Evolutionary conservation across 2,797 vertebrate genomes (phyloP).

Genomic region (Macropus fuliginosus): DNA sequence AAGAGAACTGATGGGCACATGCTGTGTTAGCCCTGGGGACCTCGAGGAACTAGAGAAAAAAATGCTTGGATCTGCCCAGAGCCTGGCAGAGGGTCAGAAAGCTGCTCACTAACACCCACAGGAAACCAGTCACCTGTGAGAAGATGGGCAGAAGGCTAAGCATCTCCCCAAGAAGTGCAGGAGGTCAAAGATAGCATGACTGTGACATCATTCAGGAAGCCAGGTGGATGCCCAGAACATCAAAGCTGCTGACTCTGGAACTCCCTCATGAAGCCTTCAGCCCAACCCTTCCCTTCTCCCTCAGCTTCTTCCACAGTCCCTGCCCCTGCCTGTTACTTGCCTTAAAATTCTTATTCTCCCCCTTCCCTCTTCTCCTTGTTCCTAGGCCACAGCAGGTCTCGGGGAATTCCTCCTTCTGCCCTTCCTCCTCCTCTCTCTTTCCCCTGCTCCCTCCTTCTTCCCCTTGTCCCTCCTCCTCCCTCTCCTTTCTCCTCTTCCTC

Average conservation of each 20-base stretch:
- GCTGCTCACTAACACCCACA: not conserved
- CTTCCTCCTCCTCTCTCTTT: accelerated
- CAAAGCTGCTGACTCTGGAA: too few species aligned
- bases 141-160: too few species aligned
- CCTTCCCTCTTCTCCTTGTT: not conserved
- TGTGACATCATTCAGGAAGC: too few species aligned
- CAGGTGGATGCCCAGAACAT: too few species aligned
- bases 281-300: too few species aligned
- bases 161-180: too few species aligned
- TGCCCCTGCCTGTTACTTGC: too few species aligned
- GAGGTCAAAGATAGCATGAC: not conserved
- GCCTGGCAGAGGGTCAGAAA: not conserved
- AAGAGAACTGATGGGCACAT: too few species aligned
- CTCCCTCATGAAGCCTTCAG: too few species aligned
- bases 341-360: not conserved
- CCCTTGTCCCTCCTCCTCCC: too few species aligned
- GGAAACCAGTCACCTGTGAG: not conserved
- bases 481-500: not conserved
- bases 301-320: too few species aligned
- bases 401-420: not conserved
- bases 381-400: not conserved
- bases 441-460: too few species aligned
- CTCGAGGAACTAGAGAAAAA: not conserved
- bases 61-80: accelerated
- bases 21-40: not conserved